Conservation (phyloP, 2,797 vertebrate genomes). For the Aulostomus chinensis region DNA sequence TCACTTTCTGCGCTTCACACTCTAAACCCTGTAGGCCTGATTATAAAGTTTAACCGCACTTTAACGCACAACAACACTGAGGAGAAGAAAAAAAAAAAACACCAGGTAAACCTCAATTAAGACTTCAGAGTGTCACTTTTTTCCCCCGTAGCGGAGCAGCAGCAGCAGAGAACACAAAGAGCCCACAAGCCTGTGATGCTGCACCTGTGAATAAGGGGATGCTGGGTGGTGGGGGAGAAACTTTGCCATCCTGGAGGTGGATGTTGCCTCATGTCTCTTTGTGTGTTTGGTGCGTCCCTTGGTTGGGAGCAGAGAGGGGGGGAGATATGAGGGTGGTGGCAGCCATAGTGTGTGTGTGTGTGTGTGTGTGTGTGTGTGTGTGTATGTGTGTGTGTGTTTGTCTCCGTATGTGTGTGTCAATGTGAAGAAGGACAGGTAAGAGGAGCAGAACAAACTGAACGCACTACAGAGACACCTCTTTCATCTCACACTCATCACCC, state of each 20-base stretch:
- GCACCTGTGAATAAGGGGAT: constrained; percentile 67
- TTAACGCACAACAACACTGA: constrained; percentile 66
- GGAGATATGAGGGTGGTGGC: constrained; percentile 33
- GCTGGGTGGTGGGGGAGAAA: constrained; percentile 62
- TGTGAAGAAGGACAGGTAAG: constrained; percentile 60
- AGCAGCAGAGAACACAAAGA: constrained; percentile 71
- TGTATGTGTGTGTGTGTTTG: constrained; percentile 46
- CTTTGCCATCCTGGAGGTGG: constrained; percentile 79
- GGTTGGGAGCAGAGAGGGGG: constrained; percentile 52
- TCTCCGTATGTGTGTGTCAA: constrained; percentile 28
- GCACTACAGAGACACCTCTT: constrained; percentile 52
- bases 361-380: constrained; percentile 8
- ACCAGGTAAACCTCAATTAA: constrained; percentile 79
- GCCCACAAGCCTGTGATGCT: constrained; percentile 68
- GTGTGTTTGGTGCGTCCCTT: constrained; percentile 68
- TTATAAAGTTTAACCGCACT: constrained; percentile 78
- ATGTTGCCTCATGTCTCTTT: constrained; percentile 83
- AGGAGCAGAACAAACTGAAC: constrained; percentile 50
- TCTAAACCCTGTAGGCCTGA: constrained; percentile 77
- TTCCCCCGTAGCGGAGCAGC: constrained; percentile 56
- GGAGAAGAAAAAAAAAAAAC: constrained; percentile 21
- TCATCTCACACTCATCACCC: constrained; percentile 62
- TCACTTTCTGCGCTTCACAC: constrained; percentile 38
- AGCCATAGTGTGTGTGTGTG: constrained; percentile 36
- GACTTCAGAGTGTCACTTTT: constrained; percentile 76